phyloP scores from a whole-genome alignment of 2,113 vertebrate genomes.

The Burhinus bistriatus region DNA sequence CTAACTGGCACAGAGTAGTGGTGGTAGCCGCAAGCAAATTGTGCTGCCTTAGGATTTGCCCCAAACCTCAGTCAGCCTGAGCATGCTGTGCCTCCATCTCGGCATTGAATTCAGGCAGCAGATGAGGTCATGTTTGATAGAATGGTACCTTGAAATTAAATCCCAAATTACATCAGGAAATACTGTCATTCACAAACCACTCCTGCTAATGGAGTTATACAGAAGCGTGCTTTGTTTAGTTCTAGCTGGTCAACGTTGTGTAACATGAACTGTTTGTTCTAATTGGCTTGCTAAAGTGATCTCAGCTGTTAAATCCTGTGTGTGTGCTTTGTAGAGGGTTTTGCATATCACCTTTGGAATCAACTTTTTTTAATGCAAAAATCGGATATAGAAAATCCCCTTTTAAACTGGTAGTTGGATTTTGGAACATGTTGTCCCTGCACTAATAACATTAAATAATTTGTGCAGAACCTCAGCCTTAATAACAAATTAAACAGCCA shows the following conservation, averaged over 20 bases:
- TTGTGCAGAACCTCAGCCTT: not conserved
- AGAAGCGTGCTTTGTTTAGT: not conserved
- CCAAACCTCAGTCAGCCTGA: not conserved
- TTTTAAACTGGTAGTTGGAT: not conserved
- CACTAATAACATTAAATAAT: not conserved
- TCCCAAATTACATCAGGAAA: not conserved
- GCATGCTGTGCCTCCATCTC: accelerated
- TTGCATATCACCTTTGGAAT: not conserved
- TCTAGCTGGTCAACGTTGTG: not conserved
- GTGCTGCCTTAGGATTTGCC: not conserved
- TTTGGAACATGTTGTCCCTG: not conserved
- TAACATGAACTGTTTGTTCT: not conserved
- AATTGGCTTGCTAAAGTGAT: not conserved
- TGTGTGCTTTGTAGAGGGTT: not conserved
- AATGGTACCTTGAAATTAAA: not conserved
- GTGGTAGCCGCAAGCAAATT: not conserved
- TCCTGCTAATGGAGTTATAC: not conserved
- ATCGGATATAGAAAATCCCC: not conserved
- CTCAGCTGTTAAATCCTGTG: not conserved
- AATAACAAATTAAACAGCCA: not conserved
- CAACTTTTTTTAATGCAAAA: not conserved
- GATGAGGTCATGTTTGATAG: not conserved
- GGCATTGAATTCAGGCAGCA: not conserved
- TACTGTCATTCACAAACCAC: not conserved
- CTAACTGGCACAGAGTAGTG: not conserved